phyloP scores from a whole-genome alignment of 2,113 vertebrate species.

The Tyto alba region DNA sequence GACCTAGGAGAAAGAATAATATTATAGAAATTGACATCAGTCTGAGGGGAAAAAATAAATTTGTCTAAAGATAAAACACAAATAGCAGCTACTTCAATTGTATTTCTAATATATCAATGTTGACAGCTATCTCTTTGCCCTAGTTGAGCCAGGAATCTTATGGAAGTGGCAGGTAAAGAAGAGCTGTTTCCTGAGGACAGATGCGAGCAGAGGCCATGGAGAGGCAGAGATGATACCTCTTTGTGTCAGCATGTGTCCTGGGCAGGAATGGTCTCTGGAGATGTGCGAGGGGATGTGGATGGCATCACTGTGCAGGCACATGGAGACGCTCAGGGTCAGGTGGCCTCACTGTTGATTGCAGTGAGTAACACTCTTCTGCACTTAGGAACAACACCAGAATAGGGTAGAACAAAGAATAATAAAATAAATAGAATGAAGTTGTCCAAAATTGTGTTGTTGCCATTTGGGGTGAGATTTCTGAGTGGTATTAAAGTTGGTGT shows the following conservation, averaged over 20 bases:
- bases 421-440: not conserved
- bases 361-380: not conserved
- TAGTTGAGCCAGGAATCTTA: constrained; percentile 17
- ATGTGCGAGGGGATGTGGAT: fast-evolving
- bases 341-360: fast-evolving
- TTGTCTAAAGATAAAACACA: constrained; percentile 62
- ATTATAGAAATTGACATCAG: constrained; percentile 59
- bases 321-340: not conserved
- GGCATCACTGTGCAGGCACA: not conserved
- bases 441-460: not conserved
- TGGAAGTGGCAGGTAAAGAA: constrained; percentile 13
- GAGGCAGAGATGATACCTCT: not conserved
- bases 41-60: constrained; percentile 53
- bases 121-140: constrained; percentile 44
- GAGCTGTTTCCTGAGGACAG: not conserved
- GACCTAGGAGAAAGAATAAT: constrained; percentile 67
- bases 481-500: not conserved
- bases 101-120: constrained; percentile 52
- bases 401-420: not conserved
- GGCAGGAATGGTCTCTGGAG: not conserved
- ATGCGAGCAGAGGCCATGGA: not conserved
- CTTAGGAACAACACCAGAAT: not conserved
- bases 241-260: not conserved
- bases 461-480: not conserved
- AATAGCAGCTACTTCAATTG: constrained; percentile 68